These are phyloP conservation scores for Drosophila repleta DNA, from an alignment of 1,140 invertebrate genomes.

Conservation along the genomic window DNA sequence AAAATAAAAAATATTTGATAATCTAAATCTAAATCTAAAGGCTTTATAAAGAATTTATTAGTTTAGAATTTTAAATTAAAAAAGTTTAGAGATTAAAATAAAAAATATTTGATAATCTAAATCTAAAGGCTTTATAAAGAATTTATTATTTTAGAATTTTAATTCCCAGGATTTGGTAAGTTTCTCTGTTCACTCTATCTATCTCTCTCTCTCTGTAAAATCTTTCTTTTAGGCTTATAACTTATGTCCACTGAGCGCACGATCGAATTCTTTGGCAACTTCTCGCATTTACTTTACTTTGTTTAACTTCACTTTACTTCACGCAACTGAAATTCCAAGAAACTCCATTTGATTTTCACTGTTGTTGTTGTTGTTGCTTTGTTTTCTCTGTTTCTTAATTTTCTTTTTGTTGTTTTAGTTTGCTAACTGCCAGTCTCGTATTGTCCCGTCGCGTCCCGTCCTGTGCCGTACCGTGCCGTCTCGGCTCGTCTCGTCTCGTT, in stretches of 20 bases:
- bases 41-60: neutral
- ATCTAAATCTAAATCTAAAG: neutral
- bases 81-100: no score
- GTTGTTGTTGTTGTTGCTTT: slow-evolving; percentile 13
- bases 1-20: no score
- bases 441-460: slow-evolving; percentile 19
- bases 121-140: no score
- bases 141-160: neutral
- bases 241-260: neutral
- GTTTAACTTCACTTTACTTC: slow-evolving; percentile 33
- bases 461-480: slow-evolving; percentile 10
- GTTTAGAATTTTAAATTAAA: neutral
- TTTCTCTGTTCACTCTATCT: no score
- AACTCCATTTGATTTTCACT: slow-evolving; percentile 42
- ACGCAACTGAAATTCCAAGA: slow-evolving; percentile 28
- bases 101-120: no score
- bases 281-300: slow-evolving; percentile 22
- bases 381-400: slow-evolving; percentile 8
- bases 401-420: slow-evolving; percentile 16
- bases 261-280: slow-evolving; percentile 23
- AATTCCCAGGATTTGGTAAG: neutral
- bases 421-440: slow-evolving; percentile 27
- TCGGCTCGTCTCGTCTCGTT: slow-evolving; percentile 3
- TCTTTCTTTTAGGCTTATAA: no score
- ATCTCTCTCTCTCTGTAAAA: no score